Conservation (phyloP, 2,113 vertebrate species). For the Eonycteris spelaea region DNA sequence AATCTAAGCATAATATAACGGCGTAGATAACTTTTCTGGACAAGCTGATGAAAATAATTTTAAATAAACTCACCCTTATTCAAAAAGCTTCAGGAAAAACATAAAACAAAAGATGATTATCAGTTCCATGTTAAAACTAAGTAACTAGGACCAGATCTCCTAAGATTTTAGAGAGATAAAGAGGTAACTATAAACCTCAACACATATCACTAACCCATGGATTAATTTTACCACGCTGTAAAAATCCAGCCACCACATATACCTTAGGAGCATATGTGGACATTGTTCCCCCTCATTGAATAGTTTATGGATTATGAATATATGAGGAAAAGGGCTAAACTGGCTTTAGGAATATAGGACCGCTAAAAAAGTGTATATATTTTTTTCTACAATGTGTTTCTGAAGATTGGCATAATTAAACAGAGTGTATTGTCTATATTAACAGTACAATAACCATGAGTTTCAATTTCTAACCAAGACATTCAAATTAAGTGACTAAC, state of each 20-base stretch:
- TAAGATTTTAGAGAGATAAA: neutral
- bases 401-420: neutral
- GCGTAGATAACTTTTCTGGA: neutral
- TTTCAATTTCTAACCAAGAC: neutral
- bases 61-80: neutral
- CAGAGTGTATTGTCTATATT: neutral
- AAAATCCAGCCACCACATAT: neutral
- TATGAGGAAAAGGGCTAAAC: neutral
- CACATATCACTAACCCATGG: neutral
- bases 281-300: neutral
- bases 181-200: slow-evolving; percentile 23
- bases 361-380: neutral
- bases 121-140: slow-evolving; percentile 12
- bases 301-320: neutral
- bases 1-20: neutral
- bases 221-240: slow-evolving; percentile 7
- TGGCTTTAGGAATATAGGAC: slow-evolving; percentile 6
- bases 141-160: neutral
- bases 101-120: neutral
- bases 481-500: slow-evolving; percentile 33
- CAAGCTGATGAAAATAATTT: neutral
- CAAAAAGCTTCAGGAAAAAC: neutral
- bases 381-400: neutral
- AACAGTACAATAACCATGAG: neutral
- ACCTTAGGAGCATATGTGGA: neutral